These are phyloP conservation scores for Haliclona indistincta DNA, from an alignment of 37 sponge, comb jelly and placozoan genomes.

Conservation along the genomic window DNA sequence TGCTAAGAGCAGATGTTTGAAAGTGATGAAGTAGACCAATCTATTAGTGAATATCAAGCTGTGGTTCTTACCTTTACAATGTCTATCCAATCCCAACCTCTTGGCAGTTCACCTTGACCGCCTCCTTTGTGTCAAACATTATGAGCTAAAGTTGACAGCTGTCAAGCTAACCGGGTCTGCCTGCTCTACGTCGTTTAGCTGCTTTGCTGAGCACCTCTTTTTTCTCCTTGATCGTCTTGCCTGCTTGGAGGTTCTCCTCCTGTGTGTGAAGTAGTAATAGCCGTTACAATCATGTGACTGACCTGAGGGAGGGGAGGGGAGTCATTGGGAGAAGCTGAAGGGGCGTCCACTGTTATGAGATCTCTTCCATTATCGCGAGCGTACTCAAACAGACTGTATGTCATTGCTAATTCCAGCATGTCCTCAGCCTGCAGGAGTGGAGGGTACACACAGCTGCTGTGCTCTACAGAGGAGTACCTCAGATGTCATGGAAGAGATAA, in stretches of 20 bases:
- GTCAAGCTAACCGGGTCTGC: constrained; percentile 46
- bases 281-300: background rate
- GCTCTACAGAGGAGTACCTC: background rate
- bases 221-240: constrained; percentile 36
- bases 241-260: background rate
- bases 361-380: constrained; percentile 72
- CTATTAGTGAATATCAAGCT: background rate
- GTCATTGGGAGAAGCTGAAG: background rate
- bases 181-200: constrained; percentile 81
- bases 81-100: constrained; percentile 96
- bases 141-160: background rate
- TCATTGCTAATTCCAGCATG: constrained; percentile 72
- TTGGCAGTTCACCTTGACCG: constrained; percentile 72
- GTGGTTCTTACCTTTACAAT: constrained; percentile 61
- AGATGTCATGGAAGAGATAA: background rate
- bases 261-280: background rate
- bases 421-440: constrained; percentile 47
- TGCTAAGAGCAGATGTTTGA: background rate
- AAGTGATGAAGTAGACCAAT: background rate
- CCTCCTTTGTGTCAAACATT: constrained; percentile 18
- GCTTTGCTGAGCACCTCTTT: constrained; percentile 75
- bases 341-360: constrained; percentile 28
- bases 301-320: background rate
- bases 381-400: constrained; percentile 83
- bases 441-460: background rate